Evolutionary conservation across 92 coral and sea anemone species (phyloP).

Genomic region (Paragorgia papillata): DNA sequence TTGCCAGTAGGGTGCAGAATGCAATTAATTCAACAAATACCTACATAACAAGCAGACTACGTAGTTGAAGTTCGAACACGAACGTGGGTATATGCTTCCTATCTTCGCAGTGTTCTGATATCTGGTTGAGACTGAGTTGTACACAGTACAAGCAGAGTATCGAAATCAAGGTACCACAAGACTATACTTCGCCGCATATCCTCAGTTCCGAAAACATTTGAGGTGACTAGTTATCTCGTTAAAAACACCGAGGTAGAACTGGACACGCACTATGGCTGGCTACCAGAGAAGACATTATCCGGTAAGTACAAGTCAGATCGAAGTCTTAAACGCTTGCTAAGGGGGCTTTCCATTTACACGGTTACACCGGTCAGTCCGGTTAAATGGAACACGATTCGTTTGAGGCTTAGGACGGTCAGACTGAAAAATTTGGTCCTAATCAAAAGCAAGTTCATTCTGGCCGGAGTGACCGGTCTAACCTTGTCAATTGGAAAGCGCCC

Average conservation of each 20-base stretch:
- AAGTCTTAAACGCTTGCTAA: too few species aligned
- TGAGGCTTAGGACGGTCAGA: too few species aligned
- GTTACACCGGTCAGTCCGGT: too few species aligned
- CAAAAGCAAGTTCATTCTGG: too few species aligned
- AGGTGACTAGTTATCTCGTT: not conserved
- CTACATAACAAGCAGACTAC: conserved; percentile 15
- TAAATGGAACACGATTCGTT: too few species aligned
- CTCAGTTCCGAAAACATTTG: not conserved
- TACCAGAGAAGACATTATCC: not conserved
- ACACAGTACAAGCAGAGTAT: not conserved
- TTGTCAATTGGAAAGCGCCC: too few species aligned
- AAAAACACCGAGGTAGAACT: not conserved
- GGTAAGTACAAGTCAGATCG: not conserved
- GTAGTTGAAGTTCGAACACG: not conserved
- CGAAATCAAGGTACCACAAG: not conserved
- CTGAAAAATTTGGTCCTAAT: too few species aligned
- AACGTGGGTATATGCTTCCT: not conserved
- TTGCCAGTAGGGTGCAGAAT: not conserved
- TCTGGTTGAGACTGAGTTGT: not conserved
- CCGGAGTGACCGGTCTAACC: too few species aligned
- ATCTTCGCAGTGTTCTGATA: not conserved
- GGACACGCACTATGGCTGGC: not conserved
- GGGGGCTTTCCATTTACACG: too few species aligned
- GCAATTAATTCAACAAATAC: conserved; percentile 32
- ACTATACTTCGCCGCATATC: not conserved